phyloP scores from a whole-genome alignment of 1,140 invertebrate species.

The Drosophila lini region DNA sequence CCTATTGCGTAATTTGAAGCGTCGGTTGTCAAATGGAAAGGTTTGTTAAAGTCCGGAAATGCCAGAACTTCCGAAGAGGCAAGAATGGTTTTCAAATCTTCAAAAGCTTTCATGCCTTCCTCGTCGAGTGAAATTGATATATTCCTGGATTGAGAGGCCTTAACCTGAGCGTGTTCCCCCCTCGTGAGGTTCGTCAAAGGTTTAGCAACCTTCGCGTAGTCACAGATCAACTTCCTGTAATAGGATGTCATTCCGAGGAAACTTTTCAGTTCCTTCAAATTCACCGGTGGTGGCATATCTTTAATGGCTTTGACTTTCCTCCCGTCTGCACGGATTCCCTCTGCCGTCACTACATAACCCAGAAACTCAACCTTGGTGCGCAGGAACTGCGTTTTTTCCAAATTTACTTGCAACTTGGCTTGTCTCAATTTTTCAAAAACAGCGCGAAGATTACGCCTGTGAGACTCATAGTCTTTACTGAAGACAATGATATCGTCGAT shows the following conservation, averaged over 20 bases:
- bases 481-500: too few relatives aligned
- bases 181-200: neutral
- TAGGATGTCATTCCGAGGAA: neutral
- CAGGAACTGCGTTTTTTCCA: neutral
- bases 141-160: neutral
- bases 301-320: too few relatives aligned
- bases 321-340: neutral
- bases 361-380: too few relatives aligned
- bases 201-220: neutral
- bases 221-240: neutral
- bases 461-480: too few relatives aligned
- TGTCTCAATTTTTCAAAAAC: too few relatives aligned
- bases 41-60: slow-evolving; percentile 1
- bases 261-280: neutral
- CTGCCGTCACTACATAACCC: too few relatives aligned
- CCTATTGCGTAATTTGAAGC: neutral
- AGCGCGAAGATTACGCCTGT: too few relatives aligned
- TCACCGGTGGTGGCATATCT: too few relatives aligned
- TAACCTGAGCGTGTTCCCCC: neutral
- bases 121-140: neutral
- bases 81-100: neutral
- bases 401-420: too few relatives aligned
- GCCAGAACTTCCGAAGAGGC: neutral
- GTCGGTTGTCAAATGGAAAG: slow-evolving; percentile 1
- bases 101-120: neutral